These are phyloP conservation scores for Hepsetus odoe DNA, from an alignment of 2,113 vertebrate species.

Conservation along the genomic window DNA sequence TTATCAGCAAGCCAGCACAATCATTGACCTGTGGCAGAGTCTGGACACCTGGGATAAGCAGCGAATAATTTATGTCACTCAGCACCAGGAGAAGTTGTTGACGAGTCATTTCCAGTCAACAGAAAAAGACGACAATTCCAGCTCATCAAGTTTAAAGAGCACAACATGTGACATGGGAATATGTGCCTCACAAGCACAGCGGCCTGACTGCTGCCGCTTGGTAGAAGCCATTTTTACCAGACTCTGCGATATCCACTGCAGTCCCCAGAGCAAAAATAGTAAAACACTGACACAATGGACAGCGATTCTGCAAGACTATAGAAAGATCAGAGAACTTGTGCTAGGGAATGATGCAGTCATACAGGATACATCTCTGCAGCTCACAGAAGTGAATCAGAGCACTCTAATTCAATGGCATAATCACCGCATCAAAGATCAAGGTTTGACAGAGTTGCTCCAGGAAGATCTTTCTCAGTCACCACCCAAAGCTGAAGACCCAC, in stretches of 20 bases:
- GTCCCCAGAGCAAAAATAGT: neutral
- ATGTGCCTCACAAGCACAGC: neutral
- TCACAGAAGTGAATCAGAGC: slow-evolving; percentile 41
- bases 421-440: slow-evolving; percentile 25
- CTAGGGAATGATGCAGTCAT: slow-evolving; percentile 20
- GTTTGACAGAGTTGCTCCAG: slow-evolving; percentile 6
- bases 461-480: neutral
- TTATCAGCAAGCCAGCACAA: slow-evolving; percentile 29
- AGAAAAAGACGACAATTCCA: slow-evolving; percentile 28
- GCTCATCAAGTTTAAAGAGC: slow-evolving; percentile 36
- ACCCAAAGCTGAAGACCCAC: neutral
- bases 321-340: neutral
- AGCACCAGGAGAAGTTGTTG: slow-evolving; percentile 24
- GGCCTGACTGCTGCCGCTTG: slow-evolving; percentile 34
- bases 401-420: slow-evolving; percentile 45
- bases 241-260: slow-evolving; percentile 12
- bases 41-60: slow-evolving; percentile 25
- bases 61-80: slow-evolving; percentile 35
- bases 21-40: slow-evolving; percentile 22
- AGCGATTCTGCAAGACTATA: slow-evolving; percentile 16
- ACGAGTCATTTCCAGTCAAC: slow-evolving; percentile 23
- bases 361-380: slow-evolving; percentile 29
- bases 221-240: slow-evolving; percentile 38
- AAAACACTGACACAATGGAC: slow-evolving; percentile 18
- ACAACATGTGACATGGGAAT: neutral